Percentiles rank a stretch among this genome's conserved stretches.
Evolutionary conservation across 2,113 vertebrate genomes (phyloP).

Genomic region (Syrmaticus mikado): DNA sequence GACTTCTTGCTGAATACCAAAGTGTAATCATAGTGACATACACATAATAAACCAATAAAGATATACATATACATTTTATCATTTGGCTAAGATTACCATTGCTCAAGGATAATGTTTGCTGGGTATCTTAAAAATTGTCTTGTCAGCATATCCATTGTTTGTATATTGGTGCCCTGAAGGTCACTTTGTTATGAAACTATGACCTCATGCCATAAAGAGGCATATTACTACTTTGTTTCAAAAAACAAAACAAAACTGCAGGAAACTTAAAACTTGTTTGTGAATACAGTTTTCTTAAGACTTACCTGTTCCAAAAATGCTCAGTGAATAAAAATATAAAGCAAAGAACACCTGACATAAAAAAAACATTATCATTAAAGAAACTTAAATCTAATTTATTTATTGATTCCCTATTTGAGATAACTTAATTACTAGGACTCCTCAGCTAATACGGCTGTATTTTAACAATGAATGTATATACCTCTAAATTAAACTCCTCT

Average conservation of each 20-base stretch:
- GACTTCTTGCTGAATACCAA: not conserved
- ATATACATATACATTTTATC: not conserved
- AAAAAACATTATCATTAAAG: no score
- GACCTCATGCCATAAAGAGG: not conserved
- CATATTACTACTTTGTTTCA: not conserved
- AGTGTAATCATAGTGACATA: constrained; percentile 26
- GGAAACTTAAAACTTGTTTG: not conserved
- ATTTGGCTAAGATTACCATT: not conserved
- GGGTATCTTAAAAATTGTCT: constrained; percentile 30
- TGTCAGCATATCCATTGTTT: not conserved
- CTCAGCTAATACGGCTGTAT: not conserved
- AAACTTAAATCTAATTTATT: not conserved
- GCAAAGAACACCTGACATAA: not conserved
- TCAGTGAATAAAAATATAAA: not conserved
- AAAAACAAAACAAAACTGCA: not conserved
- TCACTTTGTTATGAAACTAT: constrained; percentile 15
- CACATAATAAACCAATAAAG: constrained; percentile 53
- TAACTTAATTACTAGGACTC: not conserved
- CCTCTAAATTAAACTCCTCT: not conserved
- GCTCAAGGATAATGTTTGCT: constrained; percentile 17
- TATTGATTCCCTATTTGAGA: not conserved
- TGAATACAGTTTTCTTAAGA: not conserved
- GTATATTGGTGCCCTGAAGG: constrained; percentile 9
- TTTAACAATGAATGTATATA: not conserved
- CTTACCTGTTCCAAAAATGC: not conserved